Conservation (phyloP, 2,113 vertebrate species). For the Sinocyclocheilus maitianheensis region DNA sequence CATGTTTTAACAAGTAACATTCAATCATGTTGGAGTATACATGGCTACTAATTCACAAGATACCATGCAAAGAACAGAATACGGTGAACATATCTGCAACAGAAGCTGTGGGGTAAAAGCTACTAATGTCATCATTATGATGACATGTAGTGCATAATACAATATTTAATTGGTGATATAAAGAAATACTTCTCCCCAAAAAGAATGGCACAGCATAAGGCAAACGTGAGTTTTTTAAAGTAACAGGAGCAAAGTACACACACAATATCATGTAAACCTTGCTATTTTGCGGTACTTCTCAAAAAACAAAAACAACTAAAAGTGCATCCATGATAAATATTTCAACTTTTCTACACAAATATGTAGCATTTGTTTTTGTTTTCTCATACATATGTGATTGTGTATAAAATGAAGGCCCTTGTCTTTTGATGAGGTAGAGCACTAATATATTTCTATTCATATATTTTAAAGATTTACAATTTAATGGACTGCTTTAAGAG, state of each 20-base stretch:
- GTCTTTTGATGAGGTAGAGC: background rate
- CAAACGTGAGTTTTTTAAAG: background rate
- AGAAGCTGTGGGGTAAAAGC: background rate
- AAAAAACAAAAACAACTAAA: background rate
- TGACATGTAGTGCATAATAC: background rate
- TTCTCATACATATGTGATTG: background rate
- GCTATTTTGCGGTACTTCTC: background rate
- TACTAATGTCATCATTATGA: background rate
- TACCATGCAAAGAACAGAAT: background rate
- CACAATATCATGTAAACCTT: background rate
- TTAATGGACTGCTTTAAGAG: background rate
- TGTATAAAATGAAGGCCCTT: background rate
- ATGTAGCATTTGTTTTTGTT: background rate
- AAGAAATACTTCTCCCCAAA: background rate
- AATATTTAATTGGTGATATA: background rate
- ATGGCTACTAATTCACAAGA: background rate
- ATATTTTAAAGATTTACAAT: background rate
- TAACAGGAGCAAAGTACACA: background rate
- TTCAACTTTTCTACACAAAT: no score
- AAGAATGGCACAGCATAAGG: background rate
- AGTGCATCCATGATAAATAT: no score
- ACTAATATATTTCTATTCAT: background rate
- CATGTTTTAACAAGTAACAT: background rate
- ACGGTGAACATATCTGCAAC: background rate
- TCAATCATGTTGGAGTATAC: background rate